Conservation (phyloP, 1,140 invertebrate genomes). For the Agrilus planipennis region DNA sequence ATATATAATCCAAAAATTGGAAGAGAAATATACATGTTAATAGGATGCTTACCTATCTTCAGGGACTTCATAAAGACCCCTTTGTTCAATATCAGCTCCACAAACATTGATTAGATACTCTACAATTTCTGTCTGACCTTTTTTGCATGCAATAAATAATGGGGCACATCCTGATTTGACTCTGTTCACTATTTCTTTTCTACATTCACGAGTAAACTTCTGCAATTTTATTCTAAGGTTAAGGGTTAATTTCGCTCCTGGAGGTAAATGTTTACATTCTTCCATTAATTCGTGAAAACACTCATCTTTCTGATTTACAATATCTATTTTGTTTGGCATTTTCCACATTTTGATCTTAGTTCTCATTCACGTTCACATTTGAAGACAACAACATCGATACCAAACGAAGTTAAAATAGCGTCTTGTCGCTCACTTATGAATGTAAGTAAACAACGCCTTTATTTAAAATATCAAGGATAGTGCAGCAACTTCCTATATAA, state of each 20-base stretch:
- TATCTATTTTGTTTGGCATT: conserved; percentile 31
- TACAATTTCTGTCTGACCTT: conserved; percentile 76
- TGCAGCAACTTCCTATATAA: too few species aligned
- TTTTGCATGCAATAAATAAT: conserved; percentile 74
- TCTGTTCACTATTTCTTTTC: conserved; percentile 51
- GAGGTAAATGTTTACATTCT: conserved; percentile 55
- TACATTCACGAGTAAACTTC: conserved; percentile 40
- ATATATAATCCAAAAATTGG: conserved; percentile 4
- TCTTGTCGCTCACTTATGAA: too few species aligned
- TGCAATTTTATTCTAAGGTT: conserved; percentile 50
- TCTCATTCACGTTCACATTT: too few species aligned
- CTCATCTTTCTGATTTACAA: conserved; percentile 40
- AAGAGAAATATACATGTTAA: background rate
- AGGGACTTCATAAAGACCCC: conserved; percentile 61
- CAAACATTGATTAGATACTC: conserved; percentile 78
- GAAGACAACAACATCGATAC: too few species aligned
- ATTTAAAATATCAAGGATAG: too few species aligned
- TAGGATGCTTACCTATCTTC: conserved; percentile 39
- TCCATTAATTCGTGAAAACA: conserved; percentile 54
- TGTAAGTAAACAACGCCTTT: too few species aligned
- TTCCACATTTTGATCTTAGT: conserved; percentile 23
- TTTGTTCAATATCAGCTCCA: conserved; percentile 72
- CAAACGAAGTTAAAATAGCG: too few species aligned
- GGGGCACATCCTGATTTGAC: conserved; percentile 70
- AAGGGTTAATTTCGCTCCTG: conserved; percentile 54